Conservation (phyloP, 2,113 vertebrate genomes). For the Ptychochromis oligacanthus region DNA sequence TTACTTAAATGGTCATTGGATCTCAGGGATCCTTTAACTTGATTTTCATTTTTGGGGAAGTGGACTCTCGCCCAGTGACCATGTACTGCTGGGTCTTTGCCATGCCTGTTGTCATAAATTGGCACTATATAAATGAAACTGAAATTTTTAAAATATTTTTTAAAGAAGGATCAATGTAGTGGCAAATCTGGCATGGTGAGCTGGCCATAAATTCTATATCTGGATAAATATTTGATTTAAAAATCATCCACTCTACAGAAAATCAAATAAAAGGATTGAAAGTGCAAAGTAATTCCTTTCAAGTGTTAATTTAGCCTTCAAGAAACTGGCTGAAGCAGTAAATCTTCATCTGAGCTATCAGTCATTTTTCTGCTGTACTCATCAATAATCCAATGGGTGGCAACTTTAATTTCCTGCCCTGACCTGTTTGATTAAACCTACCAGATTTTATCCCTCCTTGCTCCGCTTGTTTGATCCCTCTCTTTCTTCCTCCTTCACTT, state of each 20-base stretch:
- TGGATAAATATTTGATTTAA: not conserved
- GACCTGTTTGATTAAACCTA: not conserved
- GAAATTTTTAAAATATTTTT: not conserved
- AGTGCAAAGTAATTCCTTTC: too few species aligned
- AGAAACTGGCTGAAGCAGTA: too few species aligned
- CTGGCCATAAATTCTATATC: not conserved
- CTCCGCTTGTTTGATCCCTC: not conserved
- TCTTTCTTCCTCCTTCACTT: not conserved
- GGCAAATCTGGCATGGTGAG: not conserved
- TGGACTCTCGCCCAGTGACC: not conserved
- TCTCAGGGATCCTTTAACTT: not conserved
- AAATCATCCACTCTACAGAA: too few species aligned
- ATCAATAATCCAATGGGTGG: not conserved
- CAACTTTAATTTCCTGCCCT: slow-evolving; percentile 35
- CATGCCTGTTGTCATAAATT: not conserved
- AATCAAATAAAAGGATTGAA: too few species aligned
- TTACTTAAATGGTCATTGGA: not conserved
- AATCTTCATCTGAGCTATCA: too few species aligned
- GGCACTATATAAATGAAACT: fast-evolving
- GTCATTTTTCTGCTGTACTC: too few species aligned
- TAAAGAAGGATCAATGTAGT: fast-evolving
- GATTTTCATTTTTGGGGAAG: not conserved
- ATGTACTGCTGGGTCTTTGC: not conserved
- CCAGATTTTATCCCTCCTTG: too few species aligned
- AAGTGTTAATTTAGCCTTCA: too few species aligned